Conservation (phyloP, 2,113 vertebrate species). For the Pantherophis guttatus region DNA sequence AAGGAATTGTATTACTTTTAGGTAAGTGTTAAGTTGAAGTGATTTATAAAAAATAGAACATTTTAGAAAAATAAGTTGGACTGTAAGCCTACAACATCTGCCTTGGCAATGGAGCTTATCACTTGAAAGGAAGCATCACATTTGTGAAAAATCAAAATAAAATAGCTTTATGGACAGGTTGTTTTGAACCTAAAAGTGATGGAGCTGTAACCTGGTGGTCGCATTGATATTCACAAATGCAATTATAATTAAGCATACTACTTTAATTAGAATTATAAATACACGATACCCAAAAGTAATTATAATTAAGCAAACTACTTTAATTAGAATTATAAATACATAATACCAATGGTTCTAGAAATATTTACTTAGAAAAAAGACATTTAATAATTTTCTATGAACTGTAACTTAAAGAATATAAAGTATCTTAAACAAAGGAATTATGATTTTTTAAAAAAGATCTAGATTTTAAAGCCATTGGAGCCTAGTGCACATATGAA, state of each 20-base stretch:
- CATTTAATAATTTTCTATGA: background rate
- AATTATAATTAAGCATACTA: background rate
- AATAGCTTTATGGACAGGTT: background rate
- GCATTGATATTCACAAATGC: background rate
- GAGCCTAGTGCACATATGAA: background rate
- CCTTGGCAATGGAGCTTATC: background rate
- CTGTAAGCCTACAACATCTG: background rate
- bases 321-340: constrained; percentile 1
- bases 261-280: constrained; percentile 9
- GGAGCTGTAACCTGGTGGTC: background rate
- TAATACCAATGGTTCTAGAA: background rate
- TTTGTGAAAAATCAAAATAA: background rate
- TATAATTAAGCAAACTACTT: background rate
- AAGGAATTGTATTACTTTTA: background rate
- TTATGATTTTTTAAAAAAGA: background rate
- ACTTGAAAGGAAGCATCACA: background rate
- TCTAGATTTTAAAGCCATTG: background rate
- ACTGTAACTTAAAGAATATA: background rate
- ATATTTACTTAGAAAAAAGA: background rate
- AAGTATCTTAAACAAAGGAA: background rate
- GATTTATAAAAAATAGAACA: background rate
- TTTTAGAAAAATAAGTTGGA: background rate
- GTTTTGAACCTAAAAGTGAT: background rate
- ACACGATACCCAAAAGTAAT: background rate
- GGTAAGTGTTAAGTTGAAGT: background rate